A percentile compares a stretch with the other conserved stretches of the same genome.
Conservation (phyloP, 2,888 invertebrate species). For the Petrolisthes cinctipes region DNA sequence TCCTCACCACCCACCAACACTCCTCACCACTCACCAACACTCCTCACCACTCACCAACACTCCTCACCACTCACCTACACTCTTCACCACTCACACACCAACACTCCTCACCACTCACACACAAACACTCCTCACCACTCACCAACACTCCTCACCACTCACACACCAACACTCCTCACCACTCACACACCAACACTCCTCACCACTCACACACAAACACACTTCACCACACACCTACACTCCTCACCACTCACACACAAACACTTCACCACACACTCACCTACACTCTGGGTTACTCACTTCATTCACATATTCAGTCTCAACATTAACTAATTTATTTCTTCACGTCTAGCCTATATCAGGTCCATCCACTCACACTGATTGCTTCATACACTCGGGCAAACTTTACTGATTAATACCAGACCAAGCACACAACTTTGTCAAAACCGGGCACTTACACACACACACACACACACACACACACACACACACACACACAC, state of each 20-base stretch:
- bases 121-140: not conserved
- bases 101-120: not conserved
- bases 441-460: not conserved
- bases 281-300: no score
- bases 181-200: constrained; percentile 5
- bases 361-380: no score
- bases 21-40: not conserved
- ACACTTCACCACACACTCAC: not conserved
- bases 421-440: no score
- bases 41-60: no score
- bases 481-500: not conserved
- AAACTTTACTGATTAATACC: no score
- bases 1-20: not conserved
- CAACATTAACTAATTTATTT: no score
- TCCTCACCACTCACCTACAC: no score
- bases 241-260: not conserved
- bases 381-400: no score
- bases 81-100: not conserved
- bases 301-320: no score
- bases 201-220: no score
- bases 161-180: not conserved
- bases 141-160: not conserved
- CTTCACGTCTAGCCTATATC: no score
- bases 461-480: constrained; percentile 6
- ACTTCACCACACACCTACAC: not conserved